Conservation (phyloP, 2,797 vertebrate species). For the Eidolon dupreanum region DNA sequence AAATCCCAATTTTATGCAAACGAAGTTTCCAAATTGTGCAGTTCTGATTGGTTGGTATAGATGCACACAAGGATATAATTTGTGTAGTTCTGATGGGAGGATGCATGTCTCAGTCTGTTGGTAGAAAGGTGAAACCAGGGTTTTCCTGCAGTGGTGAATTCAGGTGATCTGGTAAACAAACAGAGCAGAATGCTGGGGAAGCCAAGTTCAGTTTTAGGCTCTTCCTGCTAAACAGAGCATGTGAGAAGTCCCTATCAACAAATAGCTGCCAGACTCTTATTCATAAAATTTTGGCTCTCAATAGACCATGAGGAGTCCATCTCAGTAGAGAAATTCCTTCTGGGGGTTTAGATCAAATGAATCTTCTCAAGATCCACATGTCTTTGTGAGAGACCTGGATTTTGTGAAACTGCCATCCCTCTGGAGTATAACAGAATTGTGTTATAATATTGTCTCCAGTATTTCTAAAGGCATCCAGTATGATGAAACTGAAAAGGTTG, state of each 20-base stretch:
- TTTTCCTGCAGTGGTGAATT: not conserved
- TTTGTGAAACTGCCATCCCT: not conserved
- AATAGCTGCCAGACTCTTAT: not conserved
- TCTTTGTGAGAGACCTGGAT: not conserved
- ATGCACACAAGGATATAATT: not conserved
- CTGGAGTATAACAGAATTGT: not conserved
- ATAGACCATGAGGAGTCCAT: too few species aligned
- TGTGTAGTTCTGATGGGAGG: not conserved
- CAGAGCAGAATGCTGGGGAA: not conserved
- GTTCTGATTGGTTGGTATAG: not conserved
- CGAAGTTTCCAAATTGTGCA: not conserved
- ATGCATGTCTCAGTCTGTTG: not conserved
- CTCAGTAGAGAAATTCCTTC: too few species aligned
- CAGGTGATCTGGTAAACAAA: not conserved
- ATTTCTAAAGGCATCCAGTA: not conserved
- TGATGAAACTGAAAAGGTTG: constrained; percentile 22
- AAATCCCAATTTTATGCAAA: not conserved
- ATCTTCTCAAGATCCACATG: not conserved
- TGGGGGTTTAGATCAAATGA: not conserved
- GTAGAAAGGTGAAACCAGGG: not conserved
- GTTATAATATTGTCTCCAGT: not conserved
- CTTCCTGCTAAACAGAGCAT: not conserved
- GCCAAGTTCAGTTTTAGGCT: not conserved
- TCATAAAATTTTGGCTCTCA: not conserved
- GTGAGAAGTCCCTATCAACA: not conserved